A percentile compares a stretch with the other conserved stretches of the same genome.
These are phyloP conservation scores for Physocephala rufipes DNA, from an alignment of 2,888 invertebrate species.

Conservation along the genomic window DNA sequence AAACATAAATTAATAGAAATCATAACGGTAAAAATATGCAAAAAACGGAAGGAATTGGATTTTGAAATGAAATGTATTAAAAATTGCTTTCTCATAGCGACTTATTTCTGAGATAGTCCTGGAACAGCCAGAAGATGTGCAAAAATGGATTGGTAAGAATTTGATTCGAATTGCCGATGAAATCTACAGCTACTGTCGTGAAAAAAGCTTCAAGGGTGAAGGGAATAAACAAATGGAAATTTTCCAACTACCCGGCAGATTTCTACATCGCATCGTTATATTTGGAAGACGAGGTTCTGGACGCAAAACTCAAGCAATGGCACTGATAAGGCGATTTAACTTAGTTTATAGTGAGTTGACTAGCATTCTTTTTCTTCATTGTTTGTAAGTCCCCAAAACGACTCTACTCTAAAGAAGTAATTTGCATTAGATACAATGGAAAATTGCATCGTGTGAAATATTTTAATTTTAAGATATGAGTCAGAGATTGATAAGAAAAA, in stretches of 20 bases:
- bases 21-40: constrained; percentile 45
- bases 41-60: no score
- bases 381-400: no score
- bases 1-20: constrained; percentile 60
- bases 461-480: no score
- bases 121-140: constrained; percentile 47
- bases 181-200: constrained; percentile 51
- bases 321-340: constrained; percentile 67
- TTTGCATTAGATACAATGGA: no score
- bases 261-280: constrained; percentile 67
- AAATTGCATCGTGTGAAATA: no score
- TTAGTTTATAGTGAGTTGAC: constrained; percentile 52
- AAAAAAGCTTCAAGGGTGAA: constrained; percentile 43
- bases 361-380: background rate
- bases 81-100: constrained; percentile 41
- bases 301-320: constrained; percentile 67
- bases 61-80: background rate
- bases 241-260: constrained; percentile 51
- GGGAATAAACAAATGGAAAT: constrained; percentile 39
- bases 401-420: no score
- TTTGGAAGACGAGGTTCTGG: constrained; percentile 71
- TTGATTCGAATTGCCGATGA: constrained; percentile 51
- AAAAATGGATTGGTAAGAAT: constrained; percentile 55
- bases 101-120: constrained; percentile 52
- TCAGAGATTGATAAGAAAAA: no score